phyloP scores from a whole-genome alignment of 2,113 vertebrate genomes.

The Entomyzon cyanotis region DNA sequence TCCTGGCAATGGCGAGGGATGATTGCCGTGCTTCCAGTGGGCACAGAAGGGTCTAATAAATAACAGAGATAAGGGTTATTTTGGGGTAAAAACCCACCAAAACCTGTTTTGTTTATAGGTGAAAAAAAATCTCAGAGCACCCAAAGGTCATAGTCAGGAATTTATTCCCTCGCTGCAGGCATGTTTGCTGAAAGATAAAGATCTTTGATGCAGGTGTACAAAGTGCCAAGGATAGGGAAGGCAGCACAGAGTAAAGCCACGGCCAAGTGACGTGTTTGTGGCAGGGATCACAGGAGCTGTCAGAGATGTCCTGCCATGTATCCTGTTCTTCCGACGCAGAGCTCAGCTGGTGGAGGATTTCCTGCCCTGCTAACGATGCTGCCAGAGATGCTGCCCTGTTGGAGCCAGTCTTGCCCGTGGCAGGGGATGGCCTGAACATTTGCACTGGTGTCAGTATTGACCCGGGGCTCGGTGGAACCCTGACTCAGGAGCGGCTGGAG shows the following conservation, averaged over 20 bases:
- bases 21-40: neutral
- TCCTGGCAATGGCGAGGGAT: neutral
- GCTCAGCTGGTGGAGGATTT: neutral
- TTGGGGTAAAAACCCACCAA: neutral
- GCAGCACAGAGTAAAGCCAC: neutral
- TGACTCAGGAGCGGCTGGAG: neutral
- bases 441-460: neutral
- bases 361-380: neutral
- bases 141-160: slow-evolving; percentile 28
- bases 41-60: neutral
- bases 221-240: slow-evolving; percentile 23
- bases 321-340: neutral
- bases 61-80: neutral
- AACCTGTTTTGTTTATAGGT: neutral
- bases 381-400: rapidly evolving
- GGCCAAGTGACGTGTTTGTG: neutral
- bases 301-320: neutral
- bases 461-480: neutral
- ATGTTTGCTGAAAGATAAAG: slow-evolving; percentile 52
- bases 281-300: neutral
- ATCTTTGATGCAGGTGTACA: slow-evolving; percentile 44
- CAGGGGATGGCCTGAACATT: neutral
- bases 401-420: neutral
- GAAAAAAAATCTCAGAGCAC: neutral
- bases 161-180: neutral